Base-by-base conservation (phyloP, 2,888 invertebrate species). In the Dynastes maya region DNA sequence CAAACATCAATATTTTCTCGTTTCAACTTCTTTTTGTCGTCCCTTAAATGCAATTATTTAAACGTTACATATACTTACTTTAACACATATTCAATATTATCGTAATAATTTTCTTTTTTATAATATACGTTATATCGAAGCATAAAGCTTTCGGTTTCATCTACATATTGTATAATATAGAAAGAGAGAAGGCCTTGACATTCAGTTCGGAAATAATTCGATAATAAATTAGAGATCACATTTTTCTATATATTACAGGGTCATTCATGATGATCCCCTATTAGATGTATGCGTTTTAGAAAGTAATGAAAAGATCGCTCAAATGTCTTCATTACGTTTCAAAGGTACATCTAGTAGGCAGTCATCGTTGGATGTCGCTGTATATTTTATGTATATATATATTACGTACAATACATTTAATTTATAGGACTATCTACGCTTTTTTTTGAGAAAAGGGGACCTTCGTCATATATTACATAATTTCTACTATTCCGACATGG, bases 161-260 rank as follows among this genome's bases (percentile, higher is more conserved):
- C 55, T 58, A 58, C 55, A 8, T 8, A 45, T 11, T 45, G 45
- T 45, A 45, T 22, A 58, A 53, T 53, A 16, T 22, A 58, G 16
- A 58, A 22, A 58, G 55, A 64, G 74, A 65, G 51, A 68, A 65
- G 67, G 61, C 67, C 61, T 74, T 79, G 67, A 77, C 74, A 77
- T 79, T 77, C 71, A 79, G 53, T 79, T 71, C 77, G 70, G 51
- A 49, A 70, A 76, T 27, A 67, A 79, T 72, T 77, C 68, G 61
- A 74, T 55, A 79, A 79, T 79, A 79, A 79, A 77, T 77, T 79
- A 79, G 79, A 79, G 79, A 79, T 79, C 79, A 79, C 79, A 77
- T 58, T 79, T 77, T 79, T 74, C 79, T 79, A 79, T 79, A 79
- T 67, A 53, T 5, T 45, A 45, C 45, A 45, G 45, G 11, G 2